A percentile compares a stretch with the other conserved stretches of the same genome.
Conservation (phyloP, 2,113 vertebrate genomes). For the Halichoeres trimaculatus region DNA sequence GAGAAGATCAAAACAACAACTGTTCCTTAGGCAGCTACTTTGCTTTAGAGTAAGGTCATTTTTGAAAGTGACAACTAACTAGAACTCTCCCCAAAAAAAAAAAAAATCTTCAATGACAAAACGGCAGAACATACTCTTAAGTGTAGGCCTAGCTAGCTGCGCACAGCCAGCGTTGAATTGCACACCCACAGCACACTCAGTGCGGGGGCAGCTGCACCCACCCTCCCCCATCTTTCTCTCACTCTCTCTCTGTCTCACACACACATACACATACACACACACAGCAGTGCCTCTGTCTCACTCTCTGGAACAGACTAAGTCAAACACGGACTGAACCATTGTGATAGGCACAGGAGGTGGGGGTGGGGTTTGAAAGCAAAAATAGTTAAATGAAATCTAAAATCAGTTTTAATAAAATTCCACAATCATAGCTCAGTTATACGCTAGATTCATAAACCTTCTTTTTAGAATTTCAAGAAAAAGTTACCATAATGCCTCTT, state of each 20-base stretch:
- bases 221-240: constrained; percentile 15
- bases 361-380: constrained; percentile 29
- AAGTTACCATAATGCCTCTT: no score
- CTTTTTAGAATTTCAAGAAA: no score
- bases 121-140: constrained; percentile 23
- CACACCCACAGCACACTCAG: constrained; percentile 51
- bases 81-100: no score
- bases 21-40: no score
- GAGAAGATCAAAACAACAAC: no score
- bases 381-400: constrained; percentile 9
- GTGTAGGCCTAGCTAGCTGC: constrained; percentile 58
- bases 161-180: constrained; percentile 55
- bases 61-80: neutral
- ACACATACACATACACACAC: constrained; percentile 15
- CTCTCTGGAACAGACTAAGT: constrained; percentile 48
- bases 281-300: neutral
- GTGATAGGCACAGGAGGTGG: constrained; percentile 17
- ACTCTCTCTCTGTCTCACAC: neutral
- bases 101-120: constrained; percentile 4
- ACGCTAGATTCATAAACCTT: neutral
- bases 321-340: constrained; percentile 68
- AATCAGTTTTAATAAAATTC: neutral
- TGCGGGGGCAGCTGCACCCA: constrained; percentile 47
- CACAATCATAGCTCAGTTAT: neutral
- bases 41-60: no score